Conservation (phyloP, 2,113 vertebrate genomes). For the Scopus umbretta region DNA sequence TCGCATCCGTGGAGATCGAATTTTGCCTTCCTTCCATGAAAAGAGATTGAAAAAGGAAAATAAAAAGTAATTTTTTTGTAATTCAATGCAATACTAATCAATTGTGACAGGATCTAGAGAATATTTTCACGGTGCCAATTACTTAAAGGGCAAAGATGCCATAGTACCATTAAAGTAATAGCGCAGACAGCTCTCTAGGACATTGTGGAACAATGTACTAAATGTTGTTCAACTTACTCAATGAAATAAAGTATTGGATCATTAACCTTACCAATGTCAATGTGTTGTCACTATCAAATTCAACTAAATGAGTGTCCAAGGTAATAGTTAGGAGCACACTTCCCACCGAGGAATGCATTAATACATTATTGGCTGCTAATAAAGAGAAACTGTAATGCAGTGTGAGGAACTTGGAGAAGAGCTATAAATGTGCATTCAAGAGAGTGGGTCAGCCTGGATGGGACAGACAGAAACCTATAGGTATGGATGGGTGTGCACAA, state of each 20-base stretch:
- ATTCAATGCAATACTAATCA: constrained; percentile 54
- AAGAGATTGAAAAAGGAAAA: constrained; percentile 9
- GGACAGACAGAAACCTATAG: neutral
- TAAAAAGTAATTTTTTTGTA: constrained; percentile 1
- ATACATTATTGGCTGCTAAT: constrained; percentile 46
- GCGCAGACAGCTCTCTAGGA: constrained; percentile 63
- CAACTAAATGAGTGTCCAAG: constrained; percentile 70
- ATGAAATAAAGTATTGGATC: constrained; percentile 71
- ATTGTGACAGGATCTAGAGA: constrained; percentile 67
- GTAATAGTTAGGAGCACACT: constrained; percentile 55
- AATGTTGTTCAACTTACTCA: constrained; percentile 73
- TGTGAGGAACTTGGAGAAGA: neutral
- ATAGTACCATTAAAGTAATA: constrained; percentile 63
- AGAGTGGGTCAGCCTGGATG: neutral
- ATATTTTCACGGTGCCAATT: constrained; percentile 70
- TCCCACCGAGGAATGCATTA: constrained; percentile 26
- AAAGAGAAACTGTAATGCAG: neutral
- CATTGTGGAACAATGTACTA: constrained; percentile 70
- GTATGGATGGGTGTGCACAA: accelerated
- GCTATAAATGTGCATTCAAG: neutral
- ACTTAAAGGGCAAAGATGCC: constrained; percentile 75
- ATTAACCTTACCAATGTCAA: constrained; percentile 80
- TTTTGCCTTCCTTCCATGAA: neutral
- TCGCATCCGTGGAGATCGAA: neutral
- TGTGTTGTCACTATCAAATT: constrained; percentile 72